Evolutionary conservation across 2,113 vertebrate genomes (phyloP).

Genomic region (Petroica traversi): DNA sequence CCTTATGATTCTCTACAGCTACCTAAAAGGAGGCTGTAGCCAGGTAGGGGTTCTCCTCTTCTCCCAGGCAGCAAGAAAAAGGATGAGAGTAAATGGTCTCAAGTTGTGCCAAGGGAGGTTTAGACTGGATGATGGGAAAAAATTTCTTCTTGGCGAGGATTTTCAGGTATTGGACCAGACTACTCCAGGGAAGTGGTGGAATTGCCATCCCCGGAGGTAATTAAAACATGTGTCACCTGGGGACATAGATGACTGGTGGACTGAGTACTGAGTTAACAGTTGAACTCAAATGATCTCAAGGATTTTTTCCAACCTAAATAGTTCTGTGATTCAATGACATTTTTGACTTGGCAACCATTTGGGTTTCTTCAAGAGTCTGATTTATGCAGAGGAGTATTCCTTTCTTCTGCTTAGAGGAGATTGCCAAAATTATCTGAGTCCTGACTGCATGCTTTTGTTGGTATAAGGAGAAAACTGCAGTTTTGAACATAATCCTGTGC

Average conservation of each 20-base stretch:
- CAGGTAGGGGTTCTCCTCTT: background rate
- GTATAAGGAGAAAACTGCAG: fast-evolving
- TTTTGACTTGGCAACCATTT: background rate
- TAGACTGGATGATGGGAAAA: background rate
- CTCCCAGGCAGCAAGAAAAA: background rate
- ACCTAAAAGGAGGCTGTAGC: background rate
- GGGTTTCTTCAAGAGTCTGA: background rate
- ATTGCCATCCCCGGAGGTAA: background rate
- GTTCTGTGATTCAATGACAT: background rate
- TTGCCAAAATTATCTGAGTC: background rate
- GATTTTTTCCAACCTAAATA: background rate
- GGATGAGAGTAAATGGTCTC: background rate
- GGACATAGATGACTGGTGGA: background rate
- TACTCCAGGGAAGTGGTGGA: background rate
- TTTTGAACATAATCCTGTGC: background rate
- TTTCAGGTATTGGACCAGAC: background rate
- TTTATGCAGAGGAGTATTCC: background rate
- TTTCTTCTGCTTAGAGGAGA: background rate
- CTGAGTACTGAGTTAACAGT: background rate
- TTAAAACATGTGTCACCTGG: background rate
- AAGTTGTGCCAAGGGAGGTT: background rate
- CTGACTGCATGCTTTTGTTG: background rate
- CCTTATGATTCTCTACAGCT: fast-evolving
- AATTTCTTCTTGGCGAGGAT: background rate
- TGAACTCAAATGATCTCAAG: background rate